A percentile compares a stretch with the other conserved stretches of the same genome.
These are phyloP conservation scores for Folsomia manolachei DNA, from an alignment of 2,888 invertebrate species.

Conservation along the genomic window DNA sequence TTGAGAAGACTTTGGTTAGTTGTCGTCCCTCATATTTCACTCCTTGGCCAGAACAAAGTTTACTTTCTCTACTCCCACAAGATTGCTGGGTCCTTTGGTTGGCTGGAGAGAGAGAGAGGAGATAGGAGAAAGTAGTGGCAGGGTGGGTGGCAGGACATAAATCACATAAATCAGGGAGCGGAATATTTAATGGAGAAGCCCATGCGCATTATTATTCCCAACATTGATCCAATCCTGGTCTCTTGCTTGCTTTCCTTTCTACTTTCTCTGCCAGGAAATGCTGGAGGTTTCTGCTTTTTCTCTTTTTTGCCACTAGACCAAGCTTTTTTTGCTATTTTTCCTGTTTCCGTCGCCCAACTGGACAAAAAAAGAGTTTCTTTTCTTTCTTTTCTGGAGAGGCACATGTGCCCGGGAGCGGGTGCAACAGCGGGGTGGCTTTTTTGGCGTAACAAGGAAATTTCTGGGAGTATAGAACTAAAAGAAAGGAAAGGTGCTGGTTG, in stretches of 20 bases:
- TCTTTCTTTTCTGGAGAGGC: not conserved
- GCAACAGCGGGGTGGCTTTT: slow-evolving; percentile 6
- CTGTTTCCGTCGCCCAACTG: not conserved
- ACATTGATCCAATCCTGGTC: not conserved
- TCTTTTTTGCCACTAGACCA: not conserved
- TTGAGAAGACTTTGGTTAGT: too few relatives aligned
- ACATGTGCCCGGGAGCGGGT: not conserved
- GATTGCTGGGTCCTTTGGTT: not conserved
- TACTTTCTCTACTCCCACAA: not conserved
- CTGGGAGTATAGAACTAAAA: not conserved
- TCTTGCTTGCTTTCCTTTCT: not conserved
- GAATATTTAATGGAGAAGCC: not conserved
- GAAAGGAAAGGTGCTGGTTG: not conserved
- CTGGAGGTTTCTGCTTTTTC: not conserved
- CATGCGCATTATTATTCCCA: not conserved
- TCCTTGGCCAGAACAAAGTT: slow-evolving; percentile 21
- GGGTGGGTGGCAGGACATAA: not conserved
- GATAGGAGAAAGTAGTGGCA: too few relatives aligned
- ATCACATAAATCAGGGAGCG: slow-evolving; percentile 1
- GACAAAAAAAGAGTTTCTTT: not conserved
- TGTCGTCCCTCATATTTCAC: too few relatives aligned
- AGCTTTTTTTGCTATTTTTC: too few relatives aligned
- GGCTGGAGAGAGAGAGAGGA: not conserved
- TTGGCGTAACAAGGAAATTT: slow-evolving; percentile 2
- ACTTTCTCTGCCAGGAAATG: not conserved